A percentile compares a stretch with the other conserved stretches of the same genome.
phyloP scores from a whole-genome alignment of 2,797 vertebrate species.

The Etheostoma perlongum region DNA sequence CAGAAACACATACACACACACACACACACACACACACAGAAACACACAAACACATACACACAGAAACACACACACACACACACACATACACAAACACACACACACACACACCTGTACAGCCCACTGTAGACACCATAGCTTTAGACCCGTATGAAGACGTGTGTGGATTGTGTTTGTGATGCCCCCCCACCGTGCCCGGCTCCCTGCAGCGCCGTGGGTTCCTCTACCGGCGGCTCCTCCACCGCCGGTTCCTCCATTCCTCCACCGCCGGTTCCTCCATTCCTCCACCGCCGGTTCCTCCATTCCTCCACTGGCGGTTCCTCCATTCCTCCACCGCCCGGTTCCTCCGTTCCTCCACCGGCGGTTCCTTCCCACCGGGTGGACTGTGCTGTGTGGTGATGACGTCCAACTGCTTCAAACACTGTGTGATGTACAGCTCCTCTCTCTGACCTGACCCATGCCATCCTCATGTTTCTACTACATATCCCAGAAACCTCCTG shows the following conservation, averaged over 20 bases:
- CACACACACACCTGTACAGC: slow-evolving; percentile 43
- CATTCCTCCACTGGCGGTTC: not conserved
- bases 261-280: not conserved
- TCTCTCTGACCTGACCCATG: slow-evolving; percentile 26
- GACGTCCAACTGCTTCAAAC: slow-evolving; percentile 80
- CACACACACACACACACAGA: too few relatives aligned
- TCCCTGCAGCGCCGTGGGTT: slow-evolving; percentile 51
- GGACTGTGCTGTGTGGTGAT: slow-evolving; percentile 78
- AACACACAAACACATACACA: too few relatives aligned
- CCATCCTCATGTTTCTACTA: slow-evolving; percentile 43
- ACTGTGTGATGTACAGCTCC: slow-evolving; percentile 48
- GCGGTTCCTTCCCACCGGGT: slow-evolving; percentile 14
- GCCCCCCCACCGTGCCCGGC: slow-evolving; percentile 52
- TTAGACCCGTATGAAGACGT: slow-evolving; percentile 71
- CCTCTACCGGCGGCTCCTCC: not conserved
- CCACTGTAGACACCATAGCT: slow-evolving; percentile 70
- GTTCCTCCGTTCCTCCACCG: too few relatives aligned
- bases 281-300: too few relatives aligned
- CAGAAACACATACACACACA: too few relatives aligned
- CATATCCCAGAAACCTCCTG: slow-evolving; percentile 37
- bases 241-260: not conserved
- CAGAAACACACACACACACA: too few relatives aligned
- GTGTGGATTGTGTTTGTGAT: slow-evolving; percentile 72
- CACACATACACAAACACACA: too few relatives aligned
- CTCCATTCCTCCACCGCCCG: slow-evolving; percentile 21